Base-by-base conservation (phyloP, 2,888 invertebrate species). In the Bedellia somnulentella region DNA sequence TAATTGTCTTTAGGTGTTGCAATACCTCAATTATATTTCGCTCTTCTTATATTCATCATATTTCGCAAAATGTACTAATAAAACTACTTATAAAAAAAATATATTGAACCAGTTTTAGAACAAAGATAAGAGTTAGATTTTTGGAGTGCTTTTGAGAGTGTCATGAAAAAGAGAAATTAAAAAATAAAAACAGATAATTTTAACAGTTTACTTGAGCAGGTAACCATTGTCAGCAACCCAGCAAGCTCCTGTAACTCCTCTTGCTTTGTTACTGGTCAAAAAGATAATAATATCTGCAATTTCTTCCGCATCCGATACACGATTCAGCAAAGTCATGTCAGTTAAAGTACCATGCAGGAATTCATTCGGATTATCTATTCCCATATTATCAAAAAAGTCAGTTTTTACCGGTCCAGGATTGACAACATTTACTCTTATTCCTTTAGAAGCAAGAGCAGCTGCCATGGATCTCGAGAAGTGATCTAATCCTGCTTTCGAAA, bases 211-310 rank as follows among this genome's bases (percentile, higher is more conserved):
- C n/a, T n/a, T n/a, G n/a, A n/a, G n/a, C n/a, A n/a, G n/a, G n/a
- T n/a, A n/a, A n/a, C 95, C 94, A 21, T 94, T 94, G 66, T 95
- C 94, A 8, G 93, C 85, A 2, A 89, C 84, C 24, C 93, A 46
- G 15, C 81, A 83, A 10, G 80, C 85, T 3, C 93, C 93, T 2
- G 93, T 95, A 9, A 88, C 86, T 52, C 87, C 90, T 39, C 86
- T 86, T 4, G 89, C 82, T 38, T 81, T 79, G 30, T 86, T 83
- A 33, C 89, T 87, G 2, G 93, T 92, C 34, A 96, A 73, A 58
- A 89, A 95, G 9, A 85, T 81, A 35, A 94, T 91, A 1, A 88
- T 79, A 34, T 80, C 79, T 1, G 93, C 92, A 2, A 92, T 86
- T 67, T 93, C 93, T 9, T 80, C 77, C 0, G 44, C 27, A 5